Evolutionary conservation across 37 sponge, comb jelly and placozoan genomes (phyloP), one percentile per base, ranked within the genome.

Genomic region (Haliclona indistincta): DNA sequence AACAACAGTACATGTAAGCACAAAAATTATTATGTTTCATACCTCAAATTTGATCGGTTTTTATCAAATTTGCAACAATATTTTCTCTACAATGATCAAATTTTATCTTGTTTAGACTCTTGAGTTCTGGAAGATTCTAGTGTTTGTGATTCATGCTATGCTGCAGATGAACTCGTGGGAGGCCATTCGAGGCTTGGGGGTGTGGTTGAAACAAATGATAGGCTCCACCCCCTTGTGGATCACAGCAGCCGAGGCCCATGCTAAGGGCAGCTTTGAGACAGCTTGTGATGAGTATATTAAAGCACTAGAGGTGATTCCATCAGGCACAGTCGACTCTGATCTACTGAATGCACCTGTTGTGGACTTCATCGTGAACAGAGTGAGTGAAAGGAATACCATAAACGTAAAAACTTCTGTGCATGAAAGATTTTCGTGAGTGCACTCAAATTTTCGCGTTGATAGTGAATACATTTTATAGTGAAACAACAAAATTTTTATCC

Each of bases 211-310:
- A 51, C 29, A 44, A 20, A 8, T 22, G 6, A 40, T 64, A 10
- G 91, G 82, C 4, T 17, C 17, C n/a, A 81, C 67, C 11, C 81
- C 77, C 20, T 38, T 76, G 43, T 87, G 88, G 88, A 83, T 92
- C 37, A 51, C 68, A 25, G 88, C 88, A 13, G 88, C 88, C 20
- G 84, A 83, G 60, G 84, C 84, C 30, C 84, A 87, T 51, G 93
- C 89, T 13, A 83, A 87, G 70, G 86, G 38, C 25, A 89, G 93
- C 61, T 92, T 84, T 75, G 93, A 92, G 76, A 70, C 58, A 22
- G 93, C 93, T 22, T 83, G 84, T 69, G 88, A 92, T 17, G 80
- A 87, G 51, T 92, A 92, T 60, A 38, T 73, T 30, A 87, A 86
- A 66, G 62, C 84, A 26, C 77, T 92, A 43, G 81, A 86, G 0